Conservation (phyloP, 1,140 invertebrate species). For the Meloidogyne exigua region DNA sequence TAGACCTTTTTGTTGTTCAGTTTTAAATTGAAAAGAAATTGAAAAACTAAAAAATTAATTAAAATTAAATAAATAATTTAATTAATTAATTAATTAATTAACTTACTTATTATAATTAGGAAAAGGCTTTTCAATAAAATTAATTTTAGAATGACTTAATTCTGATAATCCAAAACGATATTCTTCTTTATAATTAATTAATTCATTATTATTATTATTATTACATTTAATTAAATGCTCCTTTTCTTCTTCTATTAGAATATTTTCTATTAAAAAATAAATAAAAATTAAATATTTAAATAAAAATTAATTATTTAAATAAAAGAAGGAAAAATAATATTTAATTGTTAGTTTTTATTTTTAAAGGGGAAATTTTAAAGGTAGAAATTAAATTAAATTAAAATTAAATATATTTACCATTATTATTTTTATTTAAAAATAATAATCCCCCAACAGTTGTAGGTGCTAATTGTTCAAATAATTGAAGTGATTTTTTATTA, state of each 20-base stretch:
- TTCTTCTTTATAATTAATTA: conserved; percentile 27
- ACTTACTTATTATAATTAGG: conserved; percentile 52
- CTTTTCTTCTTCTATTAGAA: neutral
- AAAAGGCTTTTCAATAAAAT: conserved; percentile 52
- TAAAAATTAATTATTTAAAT: neutral
- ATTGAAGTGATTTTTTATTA: conserved; percentile 20
- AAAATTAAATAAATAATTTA: conserved; percentile 3
- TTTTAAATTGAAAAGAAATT: conserved; percentile 44
- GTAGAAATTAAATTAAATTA: neutral
- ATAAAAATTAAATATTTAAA: neutral
- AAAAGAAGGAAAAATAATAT: too few species aligned
- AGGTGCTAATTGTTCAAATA: conserved; percentile 8
- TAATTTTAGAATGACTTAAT: conserved; percentile 52
- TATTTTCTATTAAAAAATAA: neutral
- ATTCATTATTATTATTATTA: neutral
- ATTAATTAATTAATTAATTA: conserved; percentile 16
- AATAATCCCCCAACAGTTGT: conserved; percentile 3
- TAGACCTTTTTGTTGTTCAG: conserved; percentile 47
- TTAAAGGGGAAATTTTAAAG: too few species aligned
- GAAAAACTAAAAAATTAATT: conserved; percentile 51
- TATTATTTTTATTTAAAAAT: neutral
- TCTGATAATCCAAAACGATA: conserved; percentile 52
- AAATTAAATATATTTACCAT: neutral
- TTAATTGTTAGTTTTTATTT: too few species aligned
- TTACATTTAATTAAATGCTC: neutral